Evolutionary conservation across 2,113 vertebrate species (phyloP), one percentile per base, ranked within the genome.

Genomic region (Phaetusa simplex): DNA sequence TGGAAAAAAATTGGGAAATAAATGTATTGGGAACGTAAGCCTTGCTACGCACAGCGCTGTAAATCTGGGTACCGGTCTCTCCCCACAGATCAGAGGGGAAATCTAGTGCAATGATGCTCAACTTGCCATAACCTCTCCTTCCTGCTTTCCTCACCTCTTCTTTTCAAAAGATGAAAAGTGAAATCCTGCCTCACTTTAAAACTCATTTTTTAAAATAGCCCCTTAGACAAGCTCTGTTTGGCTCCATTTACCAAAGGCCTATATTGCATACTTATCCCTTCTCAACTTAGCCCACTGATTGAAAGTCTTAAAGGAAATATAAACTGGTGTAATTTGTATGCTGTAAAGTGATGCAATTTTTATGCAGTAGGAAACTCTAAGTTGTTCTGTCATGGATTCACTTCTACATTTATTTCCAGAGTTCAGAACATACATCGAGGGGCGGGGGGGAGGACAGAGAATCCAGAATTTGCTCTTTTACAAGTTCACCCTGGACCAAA

Each of bases 381-480:
- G 3, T 55, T 90, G 18, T 85, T 59, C 56, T 14, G 18, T 53
- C 27, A 40, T 65, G 36, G 16, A 64, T 73, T 82, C 12, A n/a
- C 53, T 86, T 71, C 49, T 58, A 50, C 12, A 32, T 73, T 34
- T 27, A 66, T 70, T 9, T 86, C 49, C 62, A 77, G 52, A 50
- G 13, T 69, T 94, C 43, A 80, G 78, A 88, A 52, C 42, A 81
- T 18, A 38, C 5, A 45, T 24, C 21, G 21, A 16, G 45, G 43
- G 43, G 16, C 40, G 3, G 7, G 1, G 6, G 9, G 19, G 9
- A 71, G 29, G 11, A 12, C 1, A 4, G 15, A 7, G 20, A 47
- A 90, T 56, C 27, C 49, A 85, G 38, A 73, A 27, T 77, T 76
- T 53, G 27, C 16, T 71, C 8, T 78, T 90, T 53, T 70, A 45